Base-by-base conservation (phyloP, 2,797 vertebrate species). In the Arctocebus calabarensis region DNA sequence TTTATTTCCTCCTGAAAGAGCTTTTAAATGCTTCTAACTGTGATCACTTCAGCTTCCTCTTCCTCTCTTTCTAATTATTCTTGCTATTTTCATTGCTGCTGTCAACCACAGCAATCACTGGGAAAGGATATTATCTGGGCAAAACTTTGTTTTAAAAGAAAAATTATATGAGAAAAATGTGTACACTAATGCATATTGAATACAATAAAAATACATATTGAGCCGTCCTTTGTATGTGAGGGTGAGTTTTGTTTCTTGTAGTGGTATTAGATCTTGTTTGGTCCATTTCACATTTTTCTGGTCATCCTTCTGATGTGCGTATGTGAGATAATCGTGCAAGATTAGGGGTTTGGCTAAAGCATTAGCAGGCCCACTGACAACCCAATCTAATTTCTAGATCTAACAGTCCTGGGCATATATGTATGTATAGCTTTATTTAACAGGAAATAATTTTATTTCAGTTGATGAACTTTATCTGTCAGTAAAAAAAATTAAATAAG, bases 401-500 rank as follows among this genome's bases (percentile, higher is more conserved):
- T 84, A 81, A 84, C 4, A 86, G 45, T 73, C 19, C 20, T 84
- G 7, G n/a, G 89, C n/a, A 55, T 45, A 40, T 1, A 52, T 52
- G 48, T 52, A 52, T 52, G 48, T 52, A 64, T 4, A 68, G 45
- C 40, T 96, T 89, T 90, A 91, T 84, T 91, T 91, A 62, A 81
- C 78, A 68, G 75, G 48, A 92, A 71, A 43, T 81, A 62, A 23
- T 74, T 89, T 90, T 74, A 25, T 79, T 84, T 92, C 34, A 88
- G 23, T 82, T 97, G 70, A 57, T 93, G 40, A 81, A 89, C 91
- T 84, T 57, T 84, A 73, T 27, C 37, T 75, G 13, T 89, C 40
- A 78, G 11, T 81, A 88, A 88, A 94, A 43, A 87, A 91, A 32
- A 55, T 52, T 88, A 34, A 95, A 23, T 86, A 88, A 94, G 10